These are phyloP conservation scores for Druon quercuslanigerum DNA, from an alignment of 1,140 invertebrate species.

Conservation along the genomic window DNA sequence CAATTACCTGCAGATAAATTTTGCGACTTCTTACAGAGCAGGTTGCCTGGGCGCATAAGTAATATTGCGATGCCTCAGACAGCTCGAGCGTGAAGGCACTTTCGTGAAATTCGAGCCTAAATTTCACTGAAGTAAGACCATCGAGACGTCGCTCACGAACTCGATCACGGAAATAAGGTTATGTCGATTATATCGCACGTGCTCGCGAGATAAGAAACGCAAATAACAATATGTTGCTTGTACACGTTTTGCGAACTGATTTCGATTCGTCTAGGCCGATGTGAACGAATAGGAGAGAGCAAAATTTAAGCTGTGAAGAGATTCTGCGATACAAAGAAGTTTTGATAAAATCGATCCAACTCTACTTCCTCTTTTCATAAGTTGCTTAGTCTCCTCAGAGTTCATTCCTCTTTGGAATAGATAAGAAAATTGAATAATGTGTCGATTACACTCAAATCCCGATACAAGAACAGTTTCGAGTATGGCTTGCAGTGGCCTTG, in stretches of 20 bases:
- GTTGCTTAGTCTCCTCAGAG: slow-evolving; percentile 38
- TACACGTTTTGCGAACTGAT: slow-evolving; percentile 26
- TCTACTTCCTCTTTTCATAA: slow-evolving; percentile 17
- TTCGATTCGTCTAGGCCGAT: slow-evolving; percentile 25
- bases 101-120: slow-evolving; percentile 64
- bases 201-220: slow-evolving; percentile 39
- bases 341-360: slow-evolving; percentile 18
- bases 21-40: background rate
- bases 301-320: slow-evolving; percentile 32
- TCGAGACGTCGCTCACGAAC: slow-evolving; percentile 55
- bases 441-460: background rate
- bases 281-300: slow-evolving; percentile 23
- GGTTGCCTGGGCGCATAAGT: background rate
- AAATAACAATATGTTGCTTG: slow-evolving; percentile 20
- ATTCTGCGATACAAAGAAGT: slow-evolving; percentile 42
- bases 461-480: too few relatives aligned
- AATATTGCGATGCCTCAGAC: slow-evolving; percentile 5
- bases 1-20: background rate
- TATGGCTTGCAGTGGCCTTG: too few relatives aligned
- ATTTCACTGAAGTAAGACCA: slow-evolving; percentile 61
- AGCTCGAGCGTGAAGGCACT: slow-evolving; percentile 50
- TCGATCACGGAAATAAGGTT: slow-evolving; percentile 63
- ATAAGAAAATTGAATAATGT: background rate
- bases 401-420: background rate
- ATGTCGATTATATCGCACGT: slow-evolving; percentile 57